Evolutionary conservation across 2,888 invertebrate genomes (phyloP), one percentile per base, ranked within the genome.

Genomic region (Abscondita cerata): DNA sequence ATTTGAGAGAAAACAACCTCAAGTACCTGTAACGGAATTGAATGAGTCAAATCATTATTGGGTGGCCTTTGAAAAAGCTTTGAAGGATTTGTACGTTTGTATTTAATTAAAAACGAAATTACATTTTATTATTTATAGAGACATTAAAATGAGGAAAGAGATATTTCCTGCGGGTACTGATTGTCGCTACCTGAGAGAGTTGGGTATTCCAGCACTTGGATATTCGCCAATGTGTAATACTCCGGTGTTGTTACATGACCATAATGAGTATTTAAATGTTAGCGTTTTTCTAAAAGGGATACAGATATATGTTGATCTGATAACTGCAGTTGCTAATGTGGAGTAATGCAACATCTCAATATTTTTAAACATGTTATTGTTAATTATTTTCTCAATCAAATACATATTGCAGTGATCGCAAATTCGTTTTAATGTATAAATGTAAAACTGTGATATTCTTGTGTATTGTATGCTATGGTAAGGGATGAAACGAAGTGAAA

Each of bases 121-220:
- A 15, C n/a, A 13, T 18, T 46, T n/a, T 11, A n/a, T 50, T 36
- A n/a, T 13, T 53, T 52, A 20, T 65, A 93, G 91, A 78, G 85
- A 85, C 5, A 79, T 93, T 4, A 86, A 87, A 72, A 76, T 91
- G 68, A 87, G 87, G 65, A 83, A 84, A 55, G 86, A 91, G 73
- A 91, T 95, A 52, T 96, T 95, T 77, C 91, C 95, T 0, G 97
- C 94, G 1, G 95, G 91, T 33, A 96, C 97, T 0, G 97, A 98
- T 76, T 91, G 92, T 74, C 86, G 96, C 65, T 96, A 89, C 75
- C 80, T 97, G 12, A 86, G 97, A 73, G 80, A 83, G 74, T 84
- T 86, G 38, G 94, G 92, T 8, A 85, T 92, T 54, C 92, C 93
- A 1, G 94, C 94, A 0, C 81, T 98, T 63, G 94, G 97, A 13